Base-by-base conservation (phyloP, 2,797 vertebrate genomes). In the Monodelphis domestica region DNA sequence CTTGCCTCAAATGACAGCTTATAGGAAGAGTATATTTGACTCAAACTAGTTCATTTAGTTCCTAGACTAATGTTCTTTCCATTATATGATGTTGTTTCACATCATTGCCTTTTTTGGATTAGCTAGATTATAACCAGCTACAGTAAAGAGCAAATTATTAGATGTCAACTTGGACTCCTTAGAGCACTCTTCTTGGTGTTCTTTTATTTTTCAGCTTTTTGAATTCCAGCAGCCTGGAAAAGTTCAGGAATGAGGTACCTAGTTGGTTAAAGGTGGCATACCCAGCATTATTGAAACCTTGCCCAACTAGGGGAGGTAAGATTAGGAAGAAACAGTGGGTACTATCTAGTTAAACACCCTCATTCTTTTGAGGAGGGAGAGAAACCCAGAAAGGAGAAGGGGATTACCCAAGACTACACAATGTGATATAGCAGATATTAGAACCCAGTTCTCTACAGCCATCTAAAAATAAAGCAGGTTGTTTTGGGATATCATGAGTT, bases 161-260 rank as follows among this genome's bases (percentile, higher is more conserved):
- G 94, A 52, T 45, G 26, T 87, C 56, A 56, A 56, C 78, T 24
- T 87, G 50, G 21, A 84, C 70, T 45, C 59, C 45, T 84, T 56
- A 89, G 1, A 30, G 53, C 12, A 0, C 88, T 53, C 5, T 84
- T 84, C 89, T 54, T 2, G 10, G 55, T 1, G 33, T 0, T 26
- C 30, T 55, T 90, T 21, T 29, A n/a, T n/a, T 4, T 14, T 30
- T 5, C 45, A 21, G 50, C 53, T 52, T n/a, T 0, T 0, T 56
- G 56, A 12, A 33, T 2, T 1, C n/a, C n/a, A n/a, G n/a, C n/a
- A n/a, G 0, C 0, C 7, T 51, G 45, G 5, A 26, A 57, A 11
- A 51, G 10, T 15, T 3, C n/a, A 26, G 54, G 10, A 24, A 57
- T 1, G 53, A 87, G 5, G 50, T 50, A 24, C 29, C 0, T 1